Conservation (phyloP, 2,797 vertebrate genomes). For the Eurystomus glaucurus region DNA sequence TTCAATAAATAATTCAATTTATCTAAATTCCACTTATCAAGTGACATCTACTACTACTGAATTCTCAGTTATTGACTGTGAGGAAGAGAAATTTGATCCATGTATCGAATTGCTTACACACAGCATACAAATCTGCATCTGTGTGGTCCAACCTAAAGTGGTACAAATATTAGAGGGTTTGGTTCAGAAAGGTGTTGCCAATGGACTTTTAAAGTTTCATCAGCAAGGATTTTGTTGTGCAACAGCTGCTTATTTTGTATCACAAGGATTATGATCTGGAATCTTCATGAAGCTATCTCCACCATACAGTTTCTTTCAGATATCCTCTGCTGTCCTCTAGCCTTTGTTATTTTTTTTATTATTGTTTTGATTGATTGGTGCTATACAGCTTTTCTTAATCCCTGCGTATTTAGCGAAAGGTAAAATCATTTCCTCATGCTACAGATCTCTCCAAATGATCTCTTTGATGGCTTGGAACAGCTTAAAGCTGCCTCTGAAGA, state of each 20-base stretch:
- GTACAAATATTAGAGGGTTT: neutral
- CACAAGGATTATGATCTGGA: neutral
- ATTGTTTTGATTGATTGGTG: neutral
- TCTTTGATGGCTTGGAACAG: neutral
- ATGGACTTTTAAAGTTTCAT: neutral
- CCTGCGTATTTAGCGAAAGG: neutral
- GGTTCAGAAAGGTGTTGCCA: neutral
- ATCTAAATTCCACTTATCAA: constrained; percentile 4
- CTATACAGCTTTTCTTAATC: neutral
- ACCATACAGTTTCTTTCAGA: neutral
- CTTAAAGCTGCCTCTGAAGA: neutral
- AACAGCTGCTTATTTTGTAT: neutral
- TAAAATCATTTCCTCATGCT: neutral
- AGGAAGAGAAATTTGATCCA: neutral
- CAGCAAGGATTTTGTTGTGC: neutral
- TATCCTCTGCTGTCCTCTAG: neutral
- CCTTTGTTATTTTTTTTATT: neutral
- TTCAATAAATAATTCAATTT: constrained; percentile 45
- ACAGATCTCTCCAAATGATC: neutral
- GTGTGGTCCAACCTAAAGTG: neutral
- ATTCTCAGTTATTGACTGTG: neutral
- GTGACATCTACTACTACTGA: constrained; percentile 22
- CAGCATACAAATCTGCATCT: neutral
- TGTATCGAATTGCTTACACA: neutral
- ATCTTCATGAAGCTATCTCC: neutral